Evolutionary conservation across 2,113 vertebrate genomes (phyloP).

Genomic region (Hypomesus transpacificus): DNA sequence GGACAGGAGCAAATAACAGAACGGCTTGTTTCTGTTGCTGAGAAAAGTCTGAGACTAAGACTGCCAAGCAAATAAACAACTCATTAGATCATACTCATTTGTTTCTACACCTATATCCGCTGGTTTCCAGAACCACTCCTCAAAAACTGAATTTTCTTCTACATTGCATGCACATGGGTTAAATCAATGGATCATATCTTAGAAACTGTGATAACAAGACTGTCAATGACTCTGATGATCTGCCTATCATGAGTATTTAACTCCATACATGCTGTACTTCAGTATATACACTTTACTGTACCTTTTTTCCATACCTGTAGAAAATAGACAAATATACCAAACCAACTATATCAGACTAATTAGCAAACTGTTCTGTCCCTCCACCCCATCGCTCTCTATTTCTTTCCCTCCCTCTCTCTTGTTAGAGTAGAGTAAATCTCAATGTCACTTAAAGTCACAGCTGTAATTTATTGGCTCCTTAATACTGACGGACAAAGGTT

Average conservation of each 20-base stretch:
- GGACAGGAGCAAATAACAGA: slow-evolving; percentile 20
- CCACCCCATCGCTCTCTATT: neutral
- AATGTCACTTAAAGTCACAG: slow-evolving; percentile 75
- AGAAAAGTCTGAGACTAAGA: neutral
- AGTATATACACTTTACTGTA: too few relatives aligned
- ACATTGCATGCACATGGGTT: neutral
- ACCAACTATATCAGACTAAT: neutral
- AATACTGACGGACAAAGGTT: slow-evolving; percentile 73
- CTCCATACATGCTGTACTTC: too few relatives aligned
- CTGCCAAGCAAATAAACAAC: neutral
- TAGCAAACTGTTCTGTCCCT: neutral
- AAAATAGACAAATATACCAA: slow-evolving; percentile 8
- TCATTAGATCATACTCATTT: too few relatives aligned
- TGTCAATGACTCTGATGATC: too few relatives aligned
- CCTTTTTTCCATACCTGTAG: neutral
- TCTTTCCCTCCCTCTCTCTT: slow-evolving; percentile 28
- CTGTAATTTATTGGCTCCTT: slow-evolving; percentile 74
- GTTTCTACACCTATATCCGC: too few relatives aligned
- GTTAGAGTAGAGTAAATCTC: slow-evolving; percentile 63
- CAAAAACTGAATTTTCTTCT: neutral
- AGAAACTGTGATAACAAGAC: too few relatives aligned
- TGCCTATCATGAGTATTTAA: too few relatives aligned
- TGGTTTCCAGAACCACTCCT: too few relatives aligned
- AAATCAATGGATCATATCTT: too few relatives aligned
- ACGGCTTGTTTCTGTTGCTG: neutral